Evolutionary conservation across 2,888 invertebrate genomes (phyloP), one percentile per base, ranked within the genome.

Genomic region (Plebejus anna): DNA sequence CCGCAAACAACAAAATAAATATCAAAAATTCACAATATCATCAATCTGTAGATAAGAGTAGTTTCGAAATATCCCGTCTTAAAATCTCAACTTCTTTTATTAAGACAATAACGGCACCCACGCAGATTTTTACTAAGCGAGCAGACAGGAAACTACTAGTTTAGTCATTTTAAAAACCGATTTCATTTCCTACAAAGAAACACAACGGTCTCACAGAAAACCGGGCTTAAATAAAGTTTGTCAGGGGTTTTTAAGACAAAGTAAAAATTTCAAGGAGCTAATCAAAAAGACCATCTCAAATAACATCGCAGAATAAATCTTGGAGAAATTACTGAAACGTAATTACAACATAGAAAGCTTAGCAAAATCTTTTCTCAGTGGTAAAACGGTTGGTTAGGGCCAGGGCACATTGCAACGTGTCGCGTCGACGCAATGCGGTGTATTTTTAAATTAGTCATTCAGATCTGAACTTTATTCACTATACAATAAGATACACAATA

Each of bases 311-410:
- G n/a, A 11, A 72, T 47, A 22, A 72, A 42, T 42, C 22, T 42
- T 9, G 28, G 11, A 47, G 9, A 47, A 22, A 72, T 22, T 22
- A 42, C 42, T 13, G 47, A 11, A 47, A 47, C 47, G 5, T 73
- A 55, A 61, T 42, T 73, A 75, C 75, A 77, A 70, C 66, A 75
- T 66, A 75, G 72, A 42, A 75, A 32, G 73, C 70, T 70, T 11
- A 73, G 73, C 47, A 47, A 47, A 47, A 47, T 47, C 47, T 47
- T 47, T 47, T 47, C 42, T 47, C 42, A 9, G 42, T 47, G 42
- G 42, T 9, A 11, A 47, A 2, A 1, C 42, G 42, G 42, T 47
- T 47, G 42, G 42, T 47, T 47, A 47, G 47, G 47, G 9, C 9
- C 2, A 47, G 47, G 9, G 2, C 9, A 47, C 11, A 47, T 47